Conservation (phyloP, 2,797 vertebrate species). For the Pseudopleuronectes americanus region DNA sequence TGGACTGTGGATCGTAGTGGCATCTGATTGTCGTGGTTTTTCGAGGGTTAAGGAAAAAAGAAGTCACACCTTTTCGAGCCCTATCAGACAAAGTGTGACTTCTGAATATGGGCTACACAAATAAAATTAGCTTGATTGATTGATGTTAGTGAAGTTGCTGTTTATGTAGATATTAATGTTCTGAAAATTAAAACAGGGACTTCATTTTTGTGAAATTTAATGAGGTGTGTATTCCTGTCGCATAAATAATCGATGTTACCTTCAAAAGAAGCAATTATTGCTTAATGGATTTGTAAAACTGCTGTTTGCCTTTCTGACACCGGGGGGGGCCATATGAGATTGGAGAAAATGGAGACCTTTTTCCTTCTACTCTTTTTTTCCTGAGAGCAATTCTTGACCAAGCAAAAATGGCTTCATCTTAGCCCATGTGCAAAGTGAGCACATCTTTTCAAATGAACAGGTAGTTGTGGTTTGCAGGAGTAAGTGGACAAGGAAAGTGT, state of each 20-base stretch:
- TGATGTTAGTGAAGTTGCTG: no score
- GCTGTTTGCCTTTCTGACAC: constrained; percentile 39
- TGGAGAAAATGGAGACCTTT: constrained; percentile 32
- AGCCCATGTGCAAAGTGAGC: constrained; percentile 13
- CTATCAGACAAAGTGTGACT: no score
- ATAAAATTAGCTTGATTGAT: no score
- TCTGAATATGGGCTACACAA: no score
- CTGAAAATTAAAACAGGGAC: constrained; percentile 29
- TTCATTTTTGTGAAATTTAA: constrained; percentile 37
- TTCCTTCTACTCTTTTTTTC: constrained; percentile 24
- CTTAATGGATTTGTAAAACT: constrained; percentile 56
- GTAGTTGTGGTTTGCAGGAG: constrained; percentile 2
- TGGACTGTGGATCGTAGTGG: no score
- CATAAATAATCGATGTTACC: constrained; percentile 65
- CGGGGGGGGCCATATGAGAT: constrained; percentile 35
- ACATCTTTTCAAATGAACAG: constrained; percentile 28
- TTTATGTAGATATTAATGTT: constrained; percentile 30
- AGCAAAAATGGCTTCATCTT: constrained; percentile 9
- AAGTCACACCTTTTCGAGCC: no score
- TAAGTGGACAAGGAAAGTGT: constrained; percentile 27
- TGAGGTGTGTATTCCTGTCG: constrained; percentile 41
- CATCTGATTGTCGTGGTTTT: no score
- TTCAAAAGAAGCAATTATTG: constrained; percentile 56
- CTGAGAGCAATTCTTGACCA: constrained; percentile 6
- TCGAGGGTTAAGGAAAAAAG: no score